Base-by-base conservation (phyloP, 2,888 invertebrate genomes). In the Trachelus troglodyta region DNA sequence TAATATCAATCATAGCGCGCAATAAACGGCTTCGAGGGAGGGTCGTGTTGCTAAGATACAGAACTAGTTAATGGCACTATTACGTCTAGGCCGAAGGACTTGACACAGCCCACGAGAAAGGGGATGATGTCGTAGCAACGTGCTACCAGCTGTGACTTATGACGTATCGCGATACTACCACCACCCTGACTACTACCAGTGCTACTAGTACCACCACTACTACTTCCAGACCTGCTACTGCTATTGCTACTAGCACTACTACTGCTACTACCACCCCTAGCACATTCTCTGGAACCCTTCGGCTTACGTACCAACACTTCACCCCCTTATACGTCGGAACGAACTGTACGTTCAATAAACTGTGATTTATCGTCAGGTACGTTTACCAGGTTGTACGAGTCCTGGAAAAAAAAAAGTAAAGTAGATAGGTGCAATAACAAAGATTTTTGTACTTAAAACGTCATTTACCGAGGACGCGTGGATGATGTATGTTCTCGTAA, bases 131-230 rank as follows among this genome's bases (percentile, higher is more conserved):
- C 89, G 87, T 87, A 86, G 88, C 89, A 89, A 87, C 84, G 89
- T 89, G 89, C 88, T 88, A 89, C 89, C 89, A 88, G 86, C 89
- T 89, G 89, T 89, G 89, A 89, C 89, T 89, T 89, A 89, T 89
- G 89, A 89, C 89, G 88, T 89, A 89, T 89, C 88, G 87, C 85
- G 81, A 82, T 78, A 83, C 84, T 83, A 71, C 71, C 11, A 30
- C 69, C 15, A 40, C 40, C 15, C 1, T 6, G 15, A 40, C 40
- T 40, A 15, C 40, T 40, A 40, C 4, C 12, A 1, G 40, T 15
- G 40, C 40, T 40, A 15, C 40, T 40, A 15, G 12, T 4, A 15
- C 15, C 4, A 4, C 40, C 12, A 40, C 40, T 1, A 40, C 40
- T 40, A 40, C 15, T 4, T 4, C 15, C 12, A 40, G 4, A 15